Base-by-base conservation (phyloP, 2,113 vertebrate genomes). In the Cisticola juncidis region DNA sequence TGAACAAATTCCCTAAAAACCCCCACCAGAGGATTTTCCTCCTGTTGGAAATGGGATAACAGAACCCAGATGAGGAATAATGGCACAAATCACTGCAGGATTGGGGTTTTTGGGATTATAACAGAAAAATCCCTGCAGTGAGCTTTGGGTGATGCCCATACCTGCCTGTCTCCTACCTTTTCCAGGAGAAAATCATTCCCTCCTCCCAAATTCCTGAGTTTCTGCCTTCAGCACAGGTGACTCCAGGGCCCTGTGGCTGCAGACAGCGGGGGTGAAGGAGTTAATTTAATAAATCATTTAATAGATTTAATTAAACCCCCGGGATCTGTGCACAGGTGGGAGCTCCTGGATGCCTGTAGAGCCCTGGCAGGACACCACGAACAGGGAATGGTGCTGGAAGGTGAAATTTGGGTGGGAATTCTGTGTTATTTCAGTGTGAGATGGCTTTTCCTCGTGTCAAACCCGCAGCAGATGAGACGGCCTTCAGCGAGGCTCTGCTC, bases 371-470 rank as follows among this genome's bases (percentile, higher is more conserved):
- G 82, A n/a, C n/a, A n/a, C n/a, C n/a, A n/a, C 11, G 7, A 0
- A 3, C 1, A 6, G 0, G 44, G 51, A 1, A 9, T 8, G 0
- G 24, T 15, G 6, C n/a, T n/a, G n/a, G n/a, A n/a, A n/a, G n/a
- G n/a, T n/a, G n/a, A 11, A 2, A 7, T 51, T 33, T 45, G 0
- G 0, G 2, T 3, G 61, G 69, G 53, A 40, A 53, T 31, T 68
- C 0, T 25, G 9, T 47, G 92, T 73, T 28, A 0, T 38, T 89
- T 6, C 86, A 99, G 99, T 99, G 99, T 35, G 99, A 99, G 95
- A 99, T 99, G 99, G 99, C 99, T 3, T 99, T 99, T 81, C 99
- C 99, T 8, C 98, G 99, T 0, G 99, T 99, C 33, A 99, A 99
- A 40, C 99, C 99, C 0, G 99, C 99, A 0, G 98, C 98, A 0